Conservation (phyloP, 2,888 invertebrate genomes). For the Cheilosia variabilis region DNA sequence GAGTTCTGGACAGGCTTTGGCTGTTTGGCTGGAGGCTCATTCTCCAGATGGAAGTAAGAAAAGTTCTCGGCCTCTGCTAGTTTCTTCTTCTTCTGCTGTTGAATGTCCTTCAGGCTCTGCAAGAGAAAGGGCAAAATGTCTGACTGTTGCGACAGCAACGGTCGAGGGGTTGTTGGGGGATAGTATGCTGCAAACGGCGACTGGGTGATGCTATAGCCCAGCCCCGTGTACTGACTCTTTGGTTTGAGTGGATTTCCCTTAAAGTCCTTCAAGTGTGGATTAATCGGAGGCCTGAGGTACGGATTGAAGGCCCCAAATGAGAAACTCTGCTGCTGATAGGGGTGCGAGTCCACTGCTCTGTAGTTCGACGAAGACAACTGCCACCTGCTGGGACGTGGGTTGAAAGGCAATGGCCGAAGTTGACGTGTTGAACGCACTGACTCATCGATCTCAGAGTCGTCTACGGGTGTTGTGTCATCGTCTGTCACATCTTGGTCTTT, state of each 20-base stretch:
- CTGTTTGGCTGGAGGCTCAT: constrained; percentile 76
- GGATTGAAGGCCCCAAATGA: constrained; percentile 81
- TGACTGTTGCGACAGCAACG: constrained; percentile 76
- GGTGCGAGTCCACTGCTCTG: constrained; percentile 79
- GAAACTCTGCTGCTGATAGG: constrained; percentile 77
- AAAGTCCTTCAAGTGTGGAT: constrained; percentile 66
- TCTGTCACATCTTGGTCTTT: constrained; percentile 53
- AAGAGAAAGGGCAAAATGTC: constrained; percentile 80
- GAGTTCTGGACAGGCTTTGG: constrained; percentile 77
- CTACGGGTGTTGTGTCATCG: constrained; percentile 68
- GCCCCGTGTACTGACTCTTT: constrained; percentile 78
- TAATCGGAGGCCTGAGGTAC: constrained; percentile 80
- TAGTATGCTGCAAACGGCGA: constrained; percentile 41
- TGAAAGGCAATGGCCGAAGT: constrained; percentile 78
- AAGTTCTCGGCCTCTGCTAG: constrained; percentile 81
- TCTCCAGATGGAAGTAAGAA: constrained; percentile 83
- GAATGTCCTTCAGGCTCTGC: constrained; percentile 80
- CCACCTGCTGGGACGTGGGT: constrained; percentile 76
- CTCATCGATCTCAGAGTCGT: constrained; percentile 78
- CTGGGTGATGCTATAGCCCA: constrained; percentile 77
- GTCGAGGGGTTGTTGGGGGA: constrained; percentile 73
- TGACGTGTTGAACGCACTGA: constrained; percentile 80
- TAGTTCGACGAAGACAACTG: constrained; percentile 77
- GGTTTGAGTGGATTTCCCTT: constrained; percentile 75
- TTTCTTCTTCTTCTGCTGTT: constrained; percentile 80